These are phyloP conservation scores for Melolontha melolontha DNA, from an alignment of 2,888 invertebrate genomes.

Conservation along the genomic window DNA sequence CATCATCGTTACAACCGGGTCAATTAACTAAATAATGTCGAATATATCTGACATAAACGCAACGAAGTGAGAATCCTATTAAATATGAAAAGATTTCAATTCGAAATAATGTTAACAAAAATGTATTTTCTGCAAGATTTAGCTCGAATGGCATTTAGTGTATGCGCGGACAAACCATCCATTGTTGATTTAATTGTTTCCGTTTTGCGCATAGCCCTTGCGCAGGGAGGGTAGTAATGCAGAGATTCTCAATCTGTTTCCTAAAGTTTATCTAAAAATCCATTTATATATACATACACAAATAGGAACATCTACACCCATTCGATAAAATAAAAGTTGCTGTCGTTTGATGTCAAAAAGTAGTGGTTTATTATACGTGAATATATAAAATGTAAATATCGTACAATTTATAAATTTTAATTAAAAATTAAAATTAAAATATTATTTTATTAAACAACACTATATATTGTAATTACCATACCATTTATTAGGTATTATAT, in stretches of 20 bases:
- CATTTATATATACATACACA: slow-evolving; percentile 4
- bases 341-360: too few species aligned
- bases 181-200: slow-evolving; percentile 68
- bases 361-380: too few species aligned
- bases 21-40: slow-evolving; percentile 34
- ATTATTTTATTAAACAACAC: too few species aligned
- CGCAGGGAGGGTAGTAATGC: slow-evolving; percentile 59
- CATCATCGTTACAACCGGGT: slow-evolving; percentile 28
- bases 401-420: too few species aligned
- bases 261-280: slow-evolving; percentile 40
- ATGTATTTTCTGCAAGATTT: slow-evolving; percentile 67
- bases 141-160: slow-evolving; percentile 63
- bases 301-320: too few species aligned
- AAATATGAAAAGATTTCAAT: slow-evolving; percentile 64
- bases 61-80: slow-evolving; percentile 42
- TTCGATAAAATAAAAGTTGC: too few species aligned
- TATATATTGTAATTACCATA: too few species aligned
- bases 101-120: slow-evolving; percentile 64
- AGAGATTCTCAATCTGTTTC: slow-evolving; percentile 56
- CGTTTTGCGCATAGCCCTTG: slow-evolving; percentile 64
- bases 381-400: too few species aligned
- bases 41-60: slow-evolving; percentile 26
- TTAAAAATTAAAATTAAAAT: too few species aligned
- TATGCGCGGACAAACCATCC: slow-evolving; percentile 66
- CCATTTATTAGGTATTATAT: too few species aligned